These are phyloP conservation scores for Hemistola chrysoprasaria DNA, from an alignment of 2,888 invertebrate species.

Conservation along the genomic window DNA sequence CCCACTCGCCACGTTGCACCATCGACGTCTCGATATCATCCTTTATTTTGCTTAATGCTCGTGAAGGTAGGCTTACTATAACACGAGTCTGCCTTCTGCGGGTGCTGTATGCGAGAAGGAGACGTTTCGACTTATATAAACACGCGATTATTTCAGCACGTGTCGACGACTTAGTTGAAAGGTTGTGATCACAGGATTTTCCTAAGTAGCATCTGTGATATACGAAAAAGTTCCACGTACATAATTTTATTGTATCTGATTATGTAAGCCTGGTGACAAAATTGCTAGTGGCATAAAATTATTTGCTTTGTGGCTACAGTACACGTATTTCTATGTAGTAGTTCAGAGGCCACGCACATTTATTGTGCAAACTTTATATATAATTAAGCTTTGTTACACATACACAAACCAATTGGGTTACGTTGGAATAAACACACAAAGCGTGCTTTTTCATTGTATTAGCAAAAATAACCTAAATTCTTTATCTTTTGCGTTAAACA, in stretches of 20 bases:
- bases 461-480: conserved; percentile 28
- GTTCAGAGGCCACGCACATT: neutral
- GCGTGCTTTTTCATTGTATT: conserved; percentile 11
- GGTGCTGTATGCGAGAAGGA: conserved; percentile 93
- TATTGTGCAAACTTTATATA: conserved; percentile 6
- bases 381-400: conserved; percentile 14
- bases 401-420: conserved; percentile 1
- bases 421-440: conserved; percentile 15
- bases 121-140: conserved; percentile 83
- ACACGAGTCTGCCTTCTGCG: conserved; percentile 87
- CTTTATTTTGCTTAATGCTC: conserved; percentile 79
- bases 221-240: conserved; percentile 76
- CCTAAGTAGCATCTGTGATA: conserved; percentile 78
- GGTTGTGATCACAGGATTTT: conserved; percentile 73
- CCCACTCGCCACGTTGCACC: conserved; percentile 68
- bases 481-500: conserved; percentile 14
- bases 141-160: conserved; percentile 74
- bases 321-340: conserved; percentile 37
- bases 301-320: conserved; percentile 60
- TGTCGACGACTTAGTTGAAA: conserved; percentile 68
- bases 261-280: conserved; percentile 74
- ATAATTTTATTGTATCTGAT: conserved; percentile 59
- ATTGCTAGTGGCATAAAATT: conserved; percentile 67
- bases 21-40: conserved; percentile 76
- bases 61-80: conserved; percentile 82